Evolutionary conservation across 2,113 vertebrate genomes (phyloP).

Genomic region (Solea senegalensis): DNA sequence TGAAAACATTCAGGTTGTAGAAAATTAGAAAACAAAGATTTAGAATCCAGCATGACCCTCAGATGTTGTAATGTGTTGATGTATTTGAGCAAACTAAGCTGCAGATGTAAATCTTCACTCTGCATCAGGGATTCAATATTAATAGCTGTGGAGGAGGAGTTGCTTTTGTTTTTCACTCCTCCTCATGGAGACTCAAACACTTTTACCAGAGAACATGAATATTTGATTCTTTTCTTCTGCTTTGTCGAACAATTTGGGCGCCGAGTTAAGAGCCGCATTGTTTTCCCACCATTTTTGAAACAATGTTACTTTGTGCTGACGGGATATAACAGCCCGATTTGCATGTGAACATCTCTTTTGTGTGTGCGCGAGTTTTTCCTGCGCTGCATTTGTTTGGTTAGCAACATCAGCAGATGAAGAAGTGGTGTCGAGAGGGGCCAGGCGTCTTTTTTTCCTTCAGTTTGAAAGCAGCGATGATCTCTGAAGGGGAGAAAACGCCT

Average conservation of each 20-base stretch:
- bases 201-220: conserved; percentile 28
- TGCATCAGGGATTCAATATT: neutral
- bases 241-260: conserved; percentile 22
- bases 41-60: too few species aligned
- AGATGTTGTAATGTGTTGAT: too few species aligned
- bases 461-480: conserved; percentile 1
- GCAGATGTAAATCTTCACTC: too few species aligned
- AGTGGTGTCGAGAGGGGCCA: neutral
- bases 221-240: conserved; percentile 22
- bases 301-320: neutral
- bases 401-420: conserved; percentile 13
- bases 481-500: neutral
- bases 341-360: conserved; percentile 9
- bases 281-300: conserved; percentile 20
- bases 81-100: too few species aligned
- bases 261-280: conserved; percentile 27
- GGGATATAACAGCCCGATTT: conserved; percentile 16
- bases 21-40: too few species aligned
- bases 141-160: neutral
- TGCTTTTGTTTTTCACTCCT: conserved; percentile 6
- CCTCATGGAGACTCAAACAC: conserved; percentile 4
- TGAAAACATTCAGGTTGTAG: too few species aligned
- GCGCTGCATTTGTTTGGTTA: conserved; percentile 6
- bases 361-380: neutral
- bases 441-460: neutral